Percentiles rank a stretch among this genome's conserved stretches.
phyloP scores from a whole-genome alignment of 2,113 vertebrate genomes.

The Felis catus region DNA sequence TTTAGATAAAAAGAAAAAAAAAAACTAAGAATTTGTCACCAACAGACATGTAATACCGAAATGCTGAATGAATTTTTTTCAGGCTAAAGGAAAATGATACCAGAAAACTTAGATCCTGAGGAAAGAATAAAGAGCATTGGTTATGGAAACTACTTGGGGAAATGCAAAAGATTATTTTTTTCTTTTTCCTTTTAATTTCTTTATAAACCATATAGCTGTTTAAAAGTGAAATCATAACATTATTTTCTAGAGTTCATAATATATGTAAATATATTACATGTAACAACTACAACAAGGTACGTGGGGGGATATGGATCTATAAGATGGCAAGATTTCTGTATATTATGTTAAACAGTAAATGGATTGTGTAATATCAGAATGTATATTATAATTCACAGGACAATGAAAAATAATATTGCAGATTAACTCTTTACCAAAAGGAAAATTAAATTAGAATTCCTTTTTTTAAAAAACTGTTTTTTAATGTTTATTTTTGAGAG shows the following conservation, averaged over 20 bases:
- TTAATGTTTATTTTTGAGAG: no score
- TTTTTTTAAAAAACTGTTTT: no score
- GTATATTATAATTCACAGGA: background rate
- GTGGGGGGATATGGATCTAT: background rate
- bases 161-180: background rate
- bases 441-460: background rate
- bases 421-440: background rate
- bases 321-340: background rate
- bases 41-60: background rate
- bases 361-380: background rate
- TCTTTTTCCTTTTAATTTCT: background rate
- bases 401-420: background rate
- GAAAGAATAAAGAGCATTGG: background rate
- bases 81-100: background rate
- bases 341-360: background rate
- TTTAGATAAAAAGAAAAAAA: background rate
- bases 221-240: slow-evolving; percentile 8
- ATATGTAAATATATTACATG: background rate
- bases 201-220: background rate
- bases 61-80: background rate
- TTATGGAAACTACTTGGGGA: background rate
- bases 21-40: background rate
- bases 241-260: background rate
- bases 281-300: background rate
- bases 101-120: background rate